Evolutionary conservation across 2,888 invertebrate genomes (phyloP), one percentile per base, ranked within the genome.

Genomic region (Stenchaetothrips biformis): DNA sequence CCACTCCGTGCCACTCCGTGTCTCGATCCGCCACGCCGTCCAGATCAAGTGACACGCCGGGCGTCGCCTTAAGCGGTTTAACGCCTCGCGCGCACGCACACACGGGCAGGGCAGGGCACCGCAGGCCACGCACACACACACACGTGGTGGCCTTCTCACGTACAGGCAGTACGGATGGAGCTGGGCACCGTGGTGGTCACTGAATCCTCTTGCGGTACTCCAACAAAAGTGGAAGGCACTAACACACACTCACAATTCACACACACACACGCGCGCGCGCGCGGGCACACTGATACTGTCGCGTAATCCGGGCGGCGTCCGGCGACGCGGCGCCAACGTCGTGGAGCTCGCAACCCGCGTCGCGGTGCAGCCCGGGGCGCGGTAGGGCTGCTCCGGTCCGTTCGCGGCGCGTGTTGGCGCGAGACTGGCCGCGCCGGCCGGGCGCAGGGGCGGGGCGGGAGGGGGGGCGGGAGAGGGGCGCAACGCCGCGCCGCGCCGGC

Each of bases 161-260:
- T 74, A 21, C 67, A 37, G 11, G 21, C 67, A 9, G 59, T 37
- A 37, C 37, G 18, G 59, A 59, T 59, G 59, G 18, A 59, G 18
- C 18, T 18, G 59, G 59, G 13, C 59, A 59, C 59, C 18, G 18
- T 59, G 67, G 67, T 21, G 25, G 67, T 74, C 67, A 74, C 67
- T 74, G 67, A 74, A 74, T 74, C 67, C 67, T 74, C 67, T 74
- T 25, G 67, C 21, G 21, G 67, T 74, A 74, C 67, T 74, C 67
- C 67, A 74, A 59, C 18, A 59, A 2, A 7, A n/a, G n/a, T n/a
- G n/a, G n/a, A 74, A 21, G 67, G 67, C 67, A 67, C 67, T 6
- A 53, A 21, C 21, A 21, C 7, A 18, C 67, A 7, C 67, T 16
- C 59, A 18, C 16, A 37, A 37, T 37, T 37, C 37, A 67, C 18